A percentile compares a stretch with the other conserved stretches of the same genome.
Evolutionary conservation across 2,888 invertebrate genomes (phyloP).

Genomic region (Pheosia gnoma): DNA sequence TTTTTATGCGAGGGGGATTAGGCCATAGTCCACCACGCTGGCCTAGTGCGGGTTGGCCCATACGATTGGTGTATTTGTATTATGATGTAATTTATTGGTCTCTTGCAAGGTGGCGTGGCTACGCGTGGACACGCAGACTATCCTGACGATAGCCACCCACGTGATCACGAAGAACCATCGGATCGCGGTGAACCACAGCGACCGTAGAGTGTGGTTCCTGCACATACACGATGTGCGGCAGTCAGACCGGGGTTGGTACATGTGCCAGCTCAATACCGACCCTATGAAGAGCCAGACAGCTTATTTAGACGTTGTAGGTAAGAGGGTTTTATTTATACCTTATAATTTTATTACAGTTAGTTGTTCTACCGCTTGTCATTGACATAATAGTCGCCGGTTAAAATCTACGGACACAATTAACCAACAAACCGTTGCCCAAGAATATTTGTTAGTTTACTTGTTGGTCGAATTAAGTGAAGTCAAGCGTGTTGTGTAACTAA

Average conservation of each 20-base stretch:
- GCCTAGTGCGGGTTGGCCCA: too few relatives aligned
- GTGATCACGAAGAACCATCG: conserved; percentile 96
- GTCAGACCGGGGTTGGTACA: conserved; percentile 94
- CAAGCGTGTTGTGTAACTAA: conserved; percentile 32
- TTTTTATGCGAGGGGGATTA: too few relatives aligned
- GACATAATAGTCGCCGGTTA: too few relatives aligned
- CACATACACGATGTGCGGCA: conserved; percentile 93
- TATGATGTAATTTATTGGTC: neutral
- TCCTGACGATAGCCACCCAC: conserved; percentile 94
- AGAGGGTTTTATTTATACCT: conserved; percentile 52
- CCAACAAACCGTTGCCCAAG: neutral
- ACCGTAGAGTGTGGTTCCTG: conserved; percentile 93
- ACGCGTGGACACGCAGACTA: conserved; percentile 95
- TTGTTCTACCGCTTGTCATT: too few relatives aligned
- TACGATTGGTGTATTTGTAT: too few relatives aligned
- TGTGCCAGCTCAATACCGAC: conserved; percentile 97
- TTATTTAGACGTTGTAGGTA: conserved; percentile 94
- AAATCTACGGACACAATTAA: too few relatives aligned
- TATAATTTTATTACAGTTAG: too few relatives aligned
- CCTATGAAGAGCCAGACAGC: conserved; percentile 97
- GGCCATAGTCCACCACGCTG: too few relatives aligned
- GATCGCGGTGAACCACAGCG: conserved; percentile 93
- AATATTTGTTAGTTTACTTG: conserved; percentile 22
- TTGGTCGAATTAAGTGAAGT: conserved; percentile 9
- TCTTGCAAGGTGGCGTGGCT: conserved; percentile 92